Evolutionary conservation across 1,140 invertebrate genomes (phyloP), one percentile per base, ranked within the genome.

Genomic region (Ganaspis sp.): DNA sequence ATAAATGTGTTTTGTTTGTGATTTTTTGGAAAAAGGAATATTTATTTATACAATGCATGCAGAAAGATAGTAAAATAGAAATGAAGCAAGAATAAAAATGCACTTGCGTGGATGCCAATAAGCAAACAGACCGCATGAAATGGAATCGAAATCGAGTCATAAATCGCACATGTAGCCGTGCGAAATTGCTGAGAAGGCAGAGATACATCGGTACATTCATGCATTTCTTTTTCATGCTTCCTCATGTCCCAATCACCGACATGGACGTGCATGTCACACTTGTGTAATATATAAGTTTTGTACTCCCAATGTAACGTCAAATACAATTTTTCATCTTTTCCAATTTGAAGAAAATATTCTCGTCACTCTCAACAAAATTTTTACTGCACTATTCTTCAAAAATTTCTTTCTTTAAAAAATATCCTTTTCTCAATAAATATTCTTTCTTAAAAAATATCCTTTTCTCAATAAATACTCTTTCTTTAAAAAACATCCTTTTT

Each of bases 141-240:
- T 87, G 84, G 84, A 86, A 87, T 84, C 79, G 82, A 84, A 85
- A 87, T 86, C 79, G 81, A 79, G 73, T 83, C 81, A 84, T 87
- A 87, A 87, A 87, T 87, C 81, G 84, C 77, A 74, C 76, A 84
- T 81, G 82, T 83, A 76, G 73, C 73, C 38, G 74, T 42, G 73
- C 77, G 58, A 79, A 79, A 79, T 79, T 74, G 77, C 77, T 75
- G 70, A 75, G 73, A 70, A 73, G 73, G 72, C 77, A 79, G 71
- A 79, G 72, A 75, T 79, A 79, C 71, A 45, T 64, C 12, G 58
- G 23, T 64, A n/a, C 58, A 64, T 64, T 4, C 3, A 64, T 64
- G 53, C 19, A 64, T 64, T 64, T 64, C 15, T 64, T 29, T 64
- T 64, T 64, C 23, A 29, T 64, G 11, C 26, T 8, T 29, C 23